A percentile compares a stretch with the other conserved stretches of the same genome.
These are phyloP conservation scores for Epinotia bilunana DNA, from an alignment of 2,888 invertebrate species.

Conservation along the genomic window DNA sequence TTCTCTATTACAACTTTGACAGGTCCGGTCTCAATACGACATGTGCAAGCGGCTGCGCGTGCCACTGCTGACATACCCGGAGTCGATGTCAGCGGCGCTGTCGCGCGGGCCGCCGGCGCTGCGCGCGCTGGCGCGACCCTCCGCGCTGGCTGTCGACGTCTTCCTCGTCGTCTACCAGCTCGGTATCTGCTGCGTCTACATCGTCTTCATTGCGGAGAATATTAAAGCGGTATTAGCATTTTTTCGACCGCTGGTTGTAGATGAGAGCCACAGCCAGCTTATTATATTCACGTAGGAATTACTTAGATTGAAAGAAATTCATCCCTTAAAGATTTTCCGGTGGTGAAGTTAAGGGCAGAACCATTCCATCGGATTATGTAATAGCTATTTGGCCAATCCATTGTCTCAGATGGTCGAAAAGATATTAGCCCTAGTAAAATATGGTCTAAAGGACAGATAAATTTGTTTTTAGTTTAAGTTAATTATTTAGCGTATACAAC, in stretches of 20 bases:
- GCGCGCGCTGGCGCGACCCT: slow-evolving; percentile 84
- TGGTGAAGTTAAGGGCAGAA: too few species aligned
- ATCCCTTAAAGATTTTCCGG: too few species aligned
- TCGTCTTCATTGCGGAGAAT: slow-evolving; percentile 95
- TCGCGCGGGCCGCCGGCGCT: slow-evolving; percentile 88
- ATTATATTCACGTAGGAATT: too few species aligned
- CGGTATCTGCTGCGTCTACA: slow-evolving; percentile 98
- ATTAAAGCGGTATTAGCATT: slow-evolving; percentile 85
- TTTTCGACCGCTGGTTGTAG: background rate
- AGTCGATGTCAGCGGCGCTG: slow-evolving; percentile 91
- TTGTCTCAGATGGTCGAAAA: too few species aligned
- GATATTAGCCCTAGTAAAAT: too few species aligned
- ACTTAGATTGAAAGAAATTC: too few species aligned
- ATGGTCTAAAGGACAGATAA: too few species aligned
- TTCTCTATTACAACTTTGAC: slow-evolving; percentile 18
- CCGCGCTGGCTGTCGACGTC: slow-evolving; percentile 86
- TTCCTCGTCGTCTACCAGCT: slow-evolving; percentile 93
- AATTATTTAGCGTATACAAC: too few species aligned
- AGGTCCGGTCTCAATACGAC: slow-evolving; percentile 83
- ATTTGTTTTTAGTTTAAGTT: too few species aligned
- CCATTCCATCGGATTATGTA: too few species aligned
- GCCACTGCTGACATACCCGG: slow-evolving; percentile 92
- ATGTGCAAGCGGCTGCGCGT: slow-evolving; percentile 86
- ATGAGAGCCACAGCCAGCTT: background rate
- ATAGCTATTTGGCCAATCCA: too few species aligned